Percentiles rank a stretch among this genome's conserved stretches.
Evolutionary conservation across 53 echinoderm and acorn worm species (phyloP).

Genomic region (Zoroaster sp.): DNA sequence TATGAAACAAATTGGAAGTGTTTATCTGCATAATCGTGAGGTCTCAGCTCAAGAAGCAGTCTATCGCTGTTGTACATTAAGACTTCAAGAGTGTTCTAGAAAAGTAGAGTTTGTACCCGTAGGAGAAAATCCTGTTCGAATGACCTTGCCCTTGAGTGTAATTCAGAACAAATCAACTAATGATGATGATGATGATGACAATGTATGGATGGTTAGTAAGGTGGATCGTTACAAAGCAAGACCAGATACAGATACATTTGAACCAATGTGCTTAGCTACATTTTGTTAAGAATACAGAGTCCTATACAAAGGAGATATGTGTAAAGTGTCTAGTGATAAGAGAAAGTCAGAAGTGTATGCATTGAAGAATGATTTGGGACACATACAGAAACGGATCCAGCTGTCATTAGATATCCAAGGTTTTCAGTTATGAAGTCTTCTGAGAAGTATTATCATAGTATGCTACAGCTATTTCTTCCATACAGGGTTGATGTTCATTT

Average conservation of each 20-base stretch:
- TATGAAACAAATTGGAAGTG: background rate
- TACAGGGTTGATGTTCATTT: constrained; percentile 27
- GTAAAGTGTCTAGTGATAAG: background rate
- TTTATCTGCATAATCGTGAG: constrained; percentile 18
- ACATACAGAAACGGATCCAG: constrained; percentile 28
- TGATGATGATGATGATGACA: constrained; percentile 31
- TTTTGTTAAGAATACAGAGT: constrained; percentile 38
- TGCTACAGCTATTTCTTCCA: constrained; percentile 59
- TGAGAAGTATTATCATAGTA: constrained; percentile 64
- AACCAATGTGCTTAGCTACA: constrained; percentile 58
- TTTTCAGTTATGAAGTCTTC: constrained; percentile 50
- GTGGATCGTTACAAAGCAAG: constrained; percentile 60
- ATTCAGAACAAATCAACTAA: constrained; percentile 44
- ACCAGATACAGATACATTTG: constrained; percentile 22
- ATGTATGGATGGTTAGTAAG: constrained; percentile 47
- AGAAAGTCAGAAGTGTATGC: background rate
- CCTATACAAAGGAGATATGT: background rate
- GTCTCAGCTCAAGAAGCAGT: constrained; percentile 40
- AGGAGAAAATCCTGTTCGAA: constrained; percentile 60
- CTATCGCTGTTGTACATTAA: constrained; percentile 58
- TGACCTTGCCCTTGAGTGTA: constrained; percentile 61
- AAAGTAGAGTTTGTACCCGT: constrained; percentile 70
- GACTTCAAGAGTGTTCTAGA: constrained; percentile 57
- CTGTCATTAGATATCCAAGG: constrained; percentile 64
- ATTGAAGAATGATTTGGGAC: constrained; percentile 15